A percentile compares a stretch with the other conserved stretches of the same genome.
These are phyloP conservation scores for Leiothrix lutea DNA, from an alignment of 2,113 vertebrate species.

Conservation along the genomic window DNA sequence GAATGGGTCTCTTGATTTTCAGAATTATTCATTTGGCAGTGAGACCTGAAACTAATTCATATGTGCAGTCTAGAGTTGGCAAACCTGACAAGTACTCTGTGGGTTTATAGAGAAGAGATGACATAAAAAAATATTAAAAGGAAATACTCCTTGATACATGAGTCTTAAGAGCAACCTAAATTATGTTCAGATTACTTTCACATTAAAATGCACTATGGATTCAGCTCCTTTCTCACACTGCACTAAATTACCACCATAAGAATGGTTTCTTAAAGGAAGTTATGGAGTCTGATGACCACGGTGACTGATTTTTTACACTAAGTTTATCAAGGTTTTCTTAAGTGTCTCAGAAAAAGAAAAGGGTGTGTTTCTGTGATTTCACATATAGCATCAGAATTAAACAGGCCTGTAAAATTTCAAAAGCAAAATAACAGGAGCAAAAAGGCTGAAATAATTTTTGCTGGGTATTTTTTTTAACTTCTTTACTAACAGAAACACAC, in stretches of 20 bases:
- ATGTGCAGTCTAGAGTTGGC: neutral
- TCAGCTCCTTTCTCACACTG: neutral
- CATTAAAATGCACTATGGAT: neutral
- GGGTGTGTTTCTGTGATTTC: neutral
- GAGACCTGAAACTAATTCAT: conserved; percentile 28
- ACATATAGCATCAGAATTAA: neutral
- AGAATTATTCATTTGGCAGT: neutral
- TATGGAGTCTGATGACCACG: neutral
- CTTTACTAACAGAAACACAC: neutral
- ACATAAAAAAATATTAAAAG: conserved; percentile 6
- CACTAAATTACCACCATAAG: neutral
- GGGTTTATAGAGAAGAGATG: neutral
- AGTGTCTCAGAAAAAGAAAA: neutral
- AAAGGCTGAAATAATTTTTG: neutral
- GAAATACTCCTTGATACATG: neutral
- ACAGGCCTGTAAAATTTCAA: neutral
- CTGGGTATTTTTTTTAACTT: neutral
- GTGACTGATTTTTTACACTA: neutral
- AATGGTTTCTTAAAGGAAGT: neutral
- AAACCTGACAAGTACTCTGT: conserved; percentile 8
- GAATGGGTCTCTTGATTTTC: conserved; percentile 17
- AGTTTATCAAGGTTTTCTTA: neutral
- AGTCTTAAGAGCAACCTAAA: neutral
- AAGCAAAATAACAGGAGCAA: neutral
- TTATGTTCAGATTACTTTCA: neutral